Evolutionary conservation across 2,888 invertebrate genomes (phyloP).

Genomic region (Oligia fasciuncula): DNA sequence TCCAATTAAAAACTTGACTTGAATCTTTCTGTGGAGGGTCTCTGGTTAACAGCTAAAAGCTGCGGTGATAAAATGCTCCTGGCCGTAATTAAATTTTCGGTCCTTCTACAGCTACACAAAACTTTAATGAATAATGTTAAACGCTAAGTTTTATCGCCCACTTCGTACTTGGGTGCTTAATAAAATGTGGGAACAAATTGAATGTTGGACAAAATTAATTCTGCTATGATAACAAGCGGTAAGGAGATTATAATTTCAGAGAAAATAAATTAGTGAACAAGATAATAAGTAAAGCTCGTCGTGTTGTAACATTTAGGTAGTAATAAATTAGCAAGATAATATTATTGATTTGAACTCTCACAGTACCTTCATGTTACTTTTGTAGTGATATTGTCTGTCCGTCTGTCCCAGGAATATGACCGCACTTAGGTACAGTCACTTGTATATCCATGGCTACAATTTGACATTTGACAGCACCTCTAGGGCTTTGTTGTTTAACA

Average conservation of each 20-base stretch:
- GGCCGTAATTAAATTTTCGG: neutral
- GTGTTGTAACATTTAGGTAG: neutral
- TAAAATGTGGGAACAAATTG: slow-evolving; percentile 14
- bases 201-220: slow-evolving; percentile 8
- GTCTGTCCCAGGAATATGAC: neutral
- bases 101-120: neutral
- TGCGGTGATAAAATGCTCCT: neutral
- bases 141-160: slow-evolving; percentile 9
- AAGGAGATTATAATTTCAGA: slow-evolving; percentile 20
- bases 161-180: slow-evolving; percentile 7
- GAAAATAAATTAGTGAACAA: slow-evolving; percentile 5
- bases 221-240: neutral
- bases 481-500: neutral
- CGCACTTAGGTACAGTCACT: neutral
- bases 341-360: neutral
- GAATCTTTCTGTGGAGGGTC: neutral
- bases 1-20: neutral
- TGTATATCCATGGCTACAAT: neutral
- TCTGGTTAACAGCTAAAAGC: no score
- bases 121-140: neutral
- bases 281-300: neutral
- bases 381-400: neutral
- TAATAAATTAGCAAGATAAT: neutral
- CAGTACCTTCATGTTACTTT: neutral
- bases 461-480: no score